Conservation (phyloP, 2,113 vertebrate genomes). For the Eubucco bourcierii region DNA sequence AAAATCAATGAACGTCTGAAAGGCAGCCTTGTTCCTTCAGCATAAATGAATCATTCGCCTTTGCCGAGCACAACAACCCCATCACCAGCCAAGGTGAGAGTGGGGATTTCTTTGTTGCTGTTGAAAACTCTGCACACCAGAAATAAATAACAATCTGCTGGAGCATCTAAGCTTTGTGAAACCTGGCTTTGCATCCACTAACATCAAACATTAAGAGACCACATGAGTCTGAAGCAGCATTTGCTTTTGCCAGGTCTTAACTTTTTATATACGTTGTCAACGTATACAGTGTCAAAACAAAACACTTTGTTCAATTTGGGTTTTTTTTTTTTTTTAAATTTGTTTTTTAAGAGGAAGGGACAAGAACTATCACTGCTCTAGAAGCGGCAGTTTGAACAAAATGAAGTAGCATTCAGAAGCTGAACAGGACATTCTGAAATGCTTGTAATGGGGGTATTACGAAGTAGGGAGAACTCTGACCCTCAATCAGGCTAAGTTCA, state of each 20-base stretch:
- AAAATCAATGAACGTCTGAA: constrained; percentile 77
- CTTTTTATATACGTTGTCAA: not conserved
- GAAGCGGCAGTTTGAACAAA: not conserved
- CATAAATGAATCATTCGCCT: constrained; percentile 75
- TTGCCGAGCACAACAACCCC: constrained; percentile 55
- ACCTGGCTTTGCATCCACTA: not conserved
- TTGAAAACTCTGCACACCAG: not conserved
- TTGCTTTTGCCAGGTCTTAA: not conserved
- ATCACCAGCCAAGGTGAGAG: constrained; percentile 66
- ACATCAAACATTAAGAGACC: not conserved
- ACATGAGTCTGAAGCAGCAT: accelerated
- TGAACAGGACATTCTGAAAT: not conserved
- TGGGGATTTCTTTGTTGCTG: not conserved
- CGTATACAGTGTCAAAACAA: not conserved
- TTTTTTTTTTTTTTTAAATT: not conserved
- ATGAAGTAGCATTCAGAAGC: not conserved
- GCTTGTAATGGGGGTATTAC: not conserved
- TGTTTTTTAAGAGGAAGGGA: not conserved
- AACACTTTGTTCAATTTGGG: not conserved
- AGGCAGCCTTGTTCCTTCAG: constrained; percentile 70
- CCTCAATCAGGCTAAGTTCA: constrained; percentile 49
- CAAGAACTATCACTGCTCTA: not conserved
- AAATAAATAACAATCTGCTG: constrained; percentile 6
- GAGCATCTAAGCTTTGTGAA: constrained; percentile 4
- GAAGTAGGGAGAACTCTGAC: constrained; percentile 52